Evolutionary conservation across 2,797 vertebrate species (phyloP), one percentile per base, ranked within the genome.

Genomic region (Karalla daura): DNA sequence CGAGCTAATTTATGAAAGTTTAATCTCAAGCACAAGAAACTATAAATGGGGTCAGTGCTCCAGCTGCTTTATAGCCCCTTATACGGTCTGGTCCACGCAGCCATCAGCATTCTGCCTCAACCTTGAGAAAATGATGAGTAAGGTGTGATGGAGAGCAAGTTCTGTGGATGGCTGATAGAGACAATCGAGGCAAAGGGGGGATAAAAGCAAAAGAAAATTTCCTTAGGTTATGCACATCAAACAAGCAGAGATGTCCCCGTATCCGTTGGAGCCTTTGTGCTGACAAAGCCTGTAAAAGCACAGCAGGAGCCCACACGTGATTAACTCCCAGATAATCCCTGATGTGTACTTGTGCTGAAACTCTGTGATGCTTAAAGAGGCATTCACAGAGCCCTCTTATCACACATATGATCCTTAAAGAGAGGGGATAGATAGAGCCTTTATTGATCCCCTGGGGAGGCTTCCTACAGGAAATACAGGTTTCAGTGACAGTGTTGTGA

Each of bases 121-220:
- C 89, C 89, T 92, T 90, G 83, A 81, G 70, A 86, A 90, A 88
- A 51, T 71, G 87, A 90, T 91, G 90, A 90, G 79, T 86, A 81
- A 88, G 83, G 59, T 36, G n/a, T 44, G 77, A 90, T 80, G 47
- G 71, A 74, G 66, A 75, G 64, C 52, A 47, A 68, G 66, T 79
- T 84, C 61, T 81, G 68, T 27, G 1, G 64, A 79, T 74, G 66
- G 44, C 62, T 68, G 87, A 89, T 83, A 74, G 81, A 74, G 72
- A n/a, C n/a, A n/a, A n/a, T 24, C 46, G 33, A 70, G 20, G 2
- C 18, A 51, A 5, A 15, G 2, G n/a, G n/a, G n/a, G n/a, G n/a
- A 24, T 18, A 51, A 45, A 35, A 25, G 61, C 52, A 70, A 67
- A 65, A 30, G 43, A 64, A 44, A 60, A 60, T 72, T 80, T 82